Evolutionary conservation across 1,140 invertebrate genomes (phyloP), one percentile per base, ranked within the genome.

Genomic region (Lineus longissimus): DNA sequence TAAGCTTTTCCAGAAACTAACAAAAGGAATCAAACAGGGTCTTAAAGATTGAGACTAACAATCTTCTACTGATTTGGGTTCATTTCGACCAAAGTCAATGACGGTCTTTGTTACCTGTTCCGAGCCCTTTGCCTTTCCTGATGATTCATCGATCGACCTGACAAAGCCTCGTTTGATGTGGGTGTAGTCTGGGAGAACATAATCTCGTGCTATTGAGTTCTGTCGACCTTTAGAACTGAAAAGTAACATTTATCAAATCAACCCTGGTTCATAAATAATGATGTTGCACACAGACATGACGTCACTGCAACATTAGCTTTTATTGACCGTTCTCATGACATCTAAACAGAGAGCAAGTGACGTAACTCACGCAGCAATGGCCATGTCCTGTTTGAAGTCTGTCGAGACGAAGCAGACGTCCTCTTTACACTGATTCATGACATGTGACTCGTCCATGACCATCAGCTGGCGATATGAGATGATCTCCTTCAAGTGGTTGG

Each of bases 361-460:
- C n/a, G n/a, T 45, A 17, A 31, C 56, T 83, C 84, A 77, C 87
- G 87, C 77, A 6, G 92, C 88, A 57, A 86, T 87, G 43, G 87
- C 85, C 88, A 99, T 91, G 65, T 97, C 94, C 19, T 83, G 81
- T 73, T 88, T 88, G 74, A 97, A 95, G 75, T 98, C 86, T 70
- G 87, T 85, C 0, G 94, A 91, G 0, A 99, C 93, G 84, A 90
- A 99, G 76, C 96, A 99, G 0, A 91, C 88, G 80, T 99, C 96
- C 83, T 99, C 97, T 81, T 99, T 99, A 0, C 92, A 90, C 83
- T 99, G 95, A 82, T 99, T 99, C 11, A 99, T 95, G 0, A 99
- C 94, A 83, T 94, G 96, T 0, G 95, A 98, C 82, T 99, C 97
- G 78, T 99, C 96, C 92, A 98, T 95, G 0, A 99, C 95, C 85